phyloP scores from a whole-genome alignment of 2,113 vertebrate species.

The Mustela nigripes region DNA sequence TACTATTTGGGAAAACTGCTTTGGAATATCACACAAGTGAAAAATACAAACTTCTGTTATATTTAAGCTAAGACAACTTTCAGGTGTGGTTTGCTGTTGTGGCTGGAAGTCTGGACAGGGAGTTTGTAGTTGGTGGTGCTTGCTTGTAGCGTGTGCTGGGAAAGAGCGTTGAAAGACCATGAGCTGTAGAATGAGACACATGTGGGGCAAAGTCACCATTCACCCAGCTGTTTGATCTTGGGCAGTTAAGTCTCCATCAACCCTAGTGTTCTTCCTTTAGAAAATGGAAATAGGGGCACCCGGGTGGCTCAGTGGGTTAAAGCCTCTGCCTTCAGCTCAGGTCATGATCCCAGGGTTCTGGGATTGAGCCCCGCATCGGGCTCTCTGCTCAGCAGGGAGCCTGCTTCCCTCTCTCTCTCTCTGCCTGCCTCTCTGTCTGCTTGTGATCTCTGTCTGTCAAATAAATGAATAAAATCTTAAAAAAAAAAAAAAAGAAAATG shows the following conservation, averaged over 20 bases:
- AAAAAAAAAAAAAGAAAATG: not conserved
- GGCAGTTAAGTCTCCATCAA: not conserved
- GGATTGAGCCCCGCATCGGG: no score
- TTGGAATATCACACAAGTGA: not conserved
- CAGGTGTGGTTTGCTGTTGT: not conserved
- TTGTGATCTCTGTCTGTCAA: no score
- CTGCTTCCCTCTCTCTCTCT: no score
- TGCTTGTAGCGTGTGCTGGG: not conserved
- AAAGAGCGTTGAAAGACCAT: not conserved
- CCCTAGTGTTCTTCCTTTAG: slow-evolving; percentile 9
- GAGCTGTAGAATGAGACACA: not conserved
- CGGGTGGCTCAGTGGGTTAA: no score
- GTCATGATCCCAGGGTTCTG: no score
- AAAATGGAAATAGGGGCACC: not conserved
- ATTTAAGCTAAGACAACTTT: not conserved
- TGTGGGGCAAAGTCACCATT: not conserved
- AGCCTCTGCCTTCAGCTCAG: no score
- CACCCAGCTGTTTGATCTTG: not conserved
- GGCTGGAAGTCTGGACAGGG: not conserved
- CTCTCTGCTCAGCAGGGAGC: no score
- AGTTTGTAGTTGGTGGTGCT: not conserved
- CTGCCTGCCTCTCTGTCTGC: no score
- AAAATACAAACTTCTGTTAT: not conserved
- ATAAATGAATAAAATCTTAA: no score
- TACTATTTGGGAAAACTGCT: not conserved